A percentile compares a stretch with the other conserved stretches of the same genome.
Conservation (phyloP, 2,888 invertebrate species). For the Hydropsyche betteni region DNA sequence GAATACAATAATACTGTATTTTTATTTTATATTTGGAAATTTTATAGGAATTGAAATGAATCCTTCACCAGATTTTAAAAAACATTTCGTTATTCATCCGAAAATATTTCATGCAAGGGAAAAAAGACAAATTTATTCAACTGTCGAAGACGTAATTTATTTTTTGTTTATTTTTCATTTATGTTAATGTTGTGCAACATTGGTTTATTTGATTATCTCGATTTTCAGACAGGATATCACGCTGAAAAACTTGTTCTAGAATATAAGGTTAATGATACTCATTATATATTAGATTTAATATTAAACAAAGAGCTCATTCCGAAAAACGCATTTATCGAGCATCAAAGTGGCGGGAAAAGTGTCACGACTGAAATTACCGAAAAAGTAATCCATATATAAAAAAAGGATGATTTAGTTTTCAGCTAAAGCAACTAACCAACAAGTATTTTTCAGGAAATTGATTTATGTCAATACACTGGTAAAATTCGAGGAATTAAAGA, state of each 20-base stretch:
- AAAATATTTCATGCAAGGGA: slow-evolving; percentile 78
- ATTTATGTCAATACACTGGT: slow-evolving; percentile 82
- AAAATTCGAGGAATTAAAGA: slow-evolving; percentile 72
- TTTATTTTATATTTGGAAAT: no score
- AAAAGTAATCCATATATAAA: slow-evolving; percentile 60
- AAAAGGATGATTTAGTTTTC: not conserved
- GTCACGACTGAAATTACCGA: slow-evolving; percentile 66
- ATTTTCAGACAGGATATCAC: slow-evolving; percentile 64
- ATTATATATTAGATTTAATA: slow-evolving; percentile 74
- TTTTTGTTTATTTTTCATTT: not conserved
- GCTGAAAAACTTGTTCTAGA: slow-evolving; percentile 69
- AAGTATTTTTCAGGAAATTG: slow-evolving; percentile 69
- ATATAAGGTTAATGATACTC: slow-evolving; percentile 72
- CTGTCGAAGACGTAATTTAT: slow-evolving; percentile 71
- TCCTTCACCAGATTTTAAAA: slow-evolving; percentile 70
- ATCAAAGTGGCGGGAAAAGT: slow-evolving; percentile 67
- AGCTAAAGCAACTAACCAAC: not conserved
- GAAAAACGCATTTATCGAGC: slow-evolving; percentile 71
- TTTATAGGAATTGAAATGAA: slow-evolving; percentile 38
- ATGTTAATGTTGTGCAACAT: slow-evolving; percentile 8
- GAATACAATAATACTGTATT: no score
- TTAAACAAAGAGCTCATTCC: slow-evolving; percentile 78
- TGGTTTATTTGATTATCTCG: not conserved
- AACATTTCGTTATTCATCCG: slow-evolving; percentile 73
- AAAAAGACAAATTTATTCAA: slow-evolving; percentile 75